Percentiles rank a stretch among this genome's conserved stretches.
phyloP scores from a whole-genome alignment of 2,797 vertebrate species.

The Toxotes lorentzi region DNA sequence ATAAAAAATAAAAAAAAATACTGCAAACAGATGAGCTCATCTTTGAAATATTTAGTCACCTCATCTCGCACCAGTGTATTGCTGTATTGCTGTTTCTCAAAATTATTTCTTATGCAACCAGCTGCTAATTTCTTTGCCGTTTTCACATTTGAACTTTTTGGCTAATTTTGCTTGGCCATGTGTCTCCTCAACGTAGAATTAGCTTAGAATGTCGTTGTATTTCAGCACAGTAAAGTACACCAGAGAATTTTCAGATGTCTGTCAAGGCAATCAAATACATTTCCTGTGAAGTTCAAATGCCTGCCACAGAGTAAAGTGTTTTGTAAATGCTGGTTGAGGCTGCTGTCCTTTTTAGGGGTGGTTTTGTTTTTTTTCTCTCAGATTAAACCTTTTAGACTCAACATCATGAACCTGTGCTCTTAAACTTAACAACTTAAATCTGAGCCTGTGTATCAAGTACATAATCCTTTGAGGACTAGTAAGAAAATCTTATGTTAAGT shows the following conservation, averaged over 20 bases:
- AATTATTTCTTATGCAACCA: background rate
- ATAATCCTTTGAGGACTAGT: background rate
- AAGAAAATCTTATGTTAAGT: background rate
- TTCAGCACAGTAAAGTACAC: constrained; percentile 11
- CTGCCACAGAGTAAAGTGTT: background rate
- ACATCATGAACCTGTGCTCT: constrained; percentile 4
- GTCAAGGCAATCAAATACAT: background rate
- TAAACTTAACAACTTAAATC: background rate
- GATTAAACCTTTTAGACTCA: background rate
- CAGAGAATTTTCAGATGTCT: background rate
- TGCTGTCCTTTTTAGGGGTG: background rate
- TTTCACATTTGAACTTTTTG: background rate
- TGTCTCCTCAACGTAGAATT: constrained; percentile 17
- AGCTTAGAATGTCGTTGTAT: constrained; percentile 4
- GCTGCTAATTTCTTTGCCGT: background rate
- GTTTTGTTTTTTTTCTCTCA: background rate
- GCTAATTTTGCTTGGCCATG: constrained; percentile 14
- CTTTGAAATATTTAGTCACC: background rate
- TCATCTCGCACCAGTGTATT: background rate
- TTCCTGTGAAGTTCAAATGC: constrained; percentile 2
- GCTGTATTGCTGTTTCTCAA: background rate
- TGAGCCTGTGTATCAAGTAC: background rate
- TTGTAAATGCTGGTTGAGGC: background rate
- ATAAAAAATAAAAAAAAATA: background rate
- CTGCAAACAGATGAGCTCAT: background rate